Evolutionary conservation across 2,888 invertebrate genomes (phyloP).

Genomic region (Xestia sexstrigata): DNA sequence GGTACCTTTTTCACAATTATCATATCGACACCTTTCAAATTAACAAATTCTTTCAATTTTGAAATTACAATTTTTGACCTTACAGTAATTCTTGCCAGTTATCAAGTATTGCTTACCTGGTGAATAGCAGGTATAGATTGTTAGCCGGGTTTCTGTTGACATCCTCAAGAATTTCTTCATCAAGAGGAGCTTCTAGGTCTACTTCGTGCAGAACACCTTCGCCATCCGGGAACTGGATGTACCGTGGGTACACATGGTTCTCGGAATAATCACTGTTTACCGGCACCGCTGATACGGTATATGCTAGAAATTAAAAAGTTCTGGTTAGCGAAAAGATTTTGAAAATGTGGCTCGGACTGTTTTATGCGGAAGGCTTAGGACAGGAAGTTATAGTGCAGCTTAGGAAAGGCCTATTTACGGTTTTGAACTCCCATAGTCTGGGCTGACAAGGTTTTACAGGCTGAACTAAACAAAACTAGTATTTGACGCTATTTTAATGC

Average conservation of each 20-base stretch:
- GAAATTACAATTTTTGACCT: not conserved
- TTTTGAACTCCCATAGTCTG: not conserved
- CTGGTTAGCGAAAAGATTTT: not conserved
- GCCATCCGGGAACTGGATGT: constrained; percentile 74
- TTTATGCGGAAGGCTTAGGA: not conserved
- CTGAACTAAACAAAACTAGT: not conserved
- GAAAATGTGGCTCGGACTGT: not conserved
- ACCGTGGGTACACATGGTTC: constrained; percentile 69
- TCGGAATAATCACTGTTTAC: constrained; percentile 57
- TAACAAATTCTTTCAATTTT: no score
- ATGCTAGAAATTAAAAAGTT: constrained; percentile 58
- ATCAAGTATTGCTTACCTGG: constrained; percentile 67
- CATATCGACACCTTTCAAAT: not conserved
- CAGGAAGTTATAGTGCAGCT: no score
- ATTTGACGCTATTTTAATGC: not conserved
- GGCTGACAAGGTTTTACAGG: no score
- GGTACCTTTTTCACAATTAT: not conserved
- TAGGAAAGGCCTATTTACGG: not conserved
- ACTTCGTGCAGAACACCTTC: constrained; percentile 73
- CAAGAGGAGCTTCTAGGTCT: constrained; percentile 73
- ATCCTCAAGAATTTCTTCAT: constrained; percentile 70
- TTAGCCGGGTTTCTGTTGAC: constrained; percentile 73
- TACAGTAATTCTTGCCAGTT: accelerated
- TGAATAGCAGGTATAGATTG: constrained; percentile 72
- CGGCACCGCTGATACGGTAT: constrained; percentile 71